Percentiles rank a stretch among this genome's conserved stretches.
Conservation (phyloP, 2,113 vertebrate genomes). For the Cnemophilus loriae region DNA sequence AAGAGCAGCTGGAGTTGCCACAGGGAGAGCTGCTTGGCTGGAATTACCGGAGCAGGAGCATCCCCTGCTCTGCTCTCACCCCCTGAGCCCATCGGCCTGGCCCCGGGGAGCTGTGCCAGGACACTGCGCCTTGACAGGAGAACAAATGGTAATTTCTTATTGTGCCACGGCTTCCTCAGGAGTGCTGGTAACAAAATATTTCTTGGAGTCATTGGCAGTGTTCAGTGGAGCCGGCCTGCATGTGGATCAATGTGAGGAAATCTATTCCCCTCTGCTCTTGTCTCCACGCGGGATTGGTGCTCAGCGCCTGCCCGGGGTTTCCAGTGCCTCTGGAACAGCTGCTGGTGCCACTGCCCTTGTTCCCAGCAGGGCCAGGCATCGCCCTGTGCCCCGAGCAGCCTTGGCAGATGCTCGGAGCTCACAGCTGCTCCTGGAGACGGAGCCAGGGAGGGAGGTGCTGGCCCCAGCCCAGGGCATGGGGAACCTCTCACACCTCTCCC, state of each 20-base stretch:
- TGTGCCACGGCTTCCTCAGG: not conserved
- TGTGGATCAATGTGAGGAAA: not conserved
- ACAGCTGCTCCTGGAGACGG: too few species aligned
- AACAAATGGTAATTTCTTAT: not conserved
- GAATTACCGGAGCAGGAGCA: rapidly evolving
- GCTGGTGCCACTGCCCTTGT: not conserved
- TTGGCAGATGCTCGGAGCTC: not conserved
- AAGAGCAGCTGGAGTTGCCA: not conserved
- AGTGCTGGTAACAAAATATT: not conserved
- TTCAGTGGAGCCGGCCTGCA: not conserved
- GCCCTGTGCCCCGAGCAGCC: not conserved
- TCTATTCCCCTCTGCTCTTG: not conserved
- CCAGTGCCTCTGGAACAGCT: constrained; percentile 7
- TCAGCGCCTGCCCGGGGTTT: not conserved
- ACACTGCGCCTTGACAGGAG: not conserved
- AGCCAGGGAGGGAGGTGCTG: not conserved
- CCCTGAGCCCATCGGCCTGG: not conserved
- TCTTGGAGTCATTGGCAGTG: not conserved
- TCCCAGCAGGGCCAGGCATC: not conserved
- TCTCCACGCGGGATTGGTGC: not conserved
- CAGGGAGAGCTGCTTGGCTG: not conserved
- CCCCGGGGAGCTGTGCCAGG: not conserved
- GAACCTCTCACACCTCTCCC: not conserved
- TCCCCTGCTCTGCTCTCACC: not conserved
- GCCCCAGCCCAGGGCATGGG: not conserved